Percentiles rank a stretch among this genome's conserved stretches.
Conservation (phyloP, 2,797 vertebrate species). For the Sparidentex hasta region DNA sequence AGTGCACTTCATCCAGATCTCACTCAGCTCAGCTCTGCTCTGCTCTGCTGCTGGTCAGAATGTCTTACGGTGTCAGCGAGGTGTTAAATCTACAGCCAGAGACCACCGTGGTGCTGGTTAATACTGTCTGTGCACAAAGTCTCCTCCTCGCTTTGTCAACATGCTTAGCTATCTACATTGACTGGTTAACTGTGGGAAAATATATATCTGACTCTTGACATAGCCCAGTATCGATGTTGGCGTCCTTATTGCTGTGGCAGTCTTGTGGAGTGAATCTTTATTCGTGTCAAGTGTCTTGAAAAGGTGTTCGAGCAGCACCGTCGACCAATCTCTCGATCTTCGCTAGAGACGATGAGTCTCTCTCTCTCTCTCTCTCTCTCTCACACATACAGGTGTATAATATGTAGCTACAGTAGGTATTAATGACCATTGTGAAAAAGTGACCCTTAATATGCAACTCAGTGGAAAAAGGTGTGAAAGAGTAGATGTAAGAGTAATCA, state of each 20-base stretch:
- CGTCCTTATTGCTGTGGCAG: slow-evolving; percentile 84
- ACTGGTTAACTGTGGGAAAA: slow-evolving; percentile 84
- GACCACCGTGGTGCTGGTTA: slow-evolving; percentile 50
- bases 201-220: slow-evolving; percentile 79
- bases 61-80: slow-evolving; percentile 52
- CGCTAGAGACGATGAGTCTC: slow-evolving; percentile 61
- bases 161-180: slow-evolving; percentile 76
- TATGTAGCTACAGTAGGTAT: slow-evolving; percentile 85
- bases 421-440: slow-evolving; percentile 86
- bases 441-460: slow-evolving; percentile 88
- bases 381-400: slow-evolving; percentile 79
- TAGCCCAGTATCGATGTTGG: slow-evolving; percentile 84
- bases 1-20: slow-evolving; percentile 70
- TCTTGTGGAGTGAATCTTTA: slow-evolving; percentile 84
- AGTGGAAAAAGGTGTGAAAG: slow-evolving; percentile 84
- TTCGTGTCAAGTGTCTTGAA: slow-evolving; percentile 83
- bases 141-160: slow-evolving; percentile 67
- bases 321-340: slow-evolving; percentile 77
- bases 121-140: slow-evolving; percentile 44
- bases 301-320: slow-evolving; percentile 79
- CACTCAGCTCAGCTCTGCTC: neutral
- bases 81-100: slow-evolving; percentile 54
- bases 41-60: slow-evolving; percentile 64
- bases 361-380: slow-evolving; percentile 43
- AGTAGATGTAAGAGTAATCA: slow-evolving; percentile 82